Conservation (phyloP, 1,140 invertebrate genomes). For the Musca vetustissima region DNA sequence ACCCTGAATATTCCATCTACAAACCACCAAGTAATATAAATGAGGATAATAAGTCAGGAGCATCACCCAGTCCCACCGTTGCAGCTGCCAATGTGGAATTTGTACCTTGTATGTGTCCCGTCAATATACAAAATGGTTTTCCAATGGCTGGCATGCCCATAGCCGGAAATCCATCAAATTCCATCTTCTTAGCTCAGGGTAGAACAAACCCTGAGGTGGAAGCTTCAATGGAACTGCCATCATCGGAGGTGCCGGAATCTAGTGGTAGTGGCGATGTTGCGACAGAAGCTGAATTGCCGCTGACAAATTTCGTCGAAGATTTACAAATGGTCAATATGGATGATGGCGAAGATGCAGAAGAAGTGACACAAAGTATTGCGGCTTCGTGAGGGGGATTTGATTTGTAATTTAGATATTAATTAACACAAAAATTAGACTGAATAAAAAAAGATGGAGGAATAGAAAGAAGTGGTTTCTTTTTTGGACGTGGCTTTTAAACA, state of each 20-base stretch:
- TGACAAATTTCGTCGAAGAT: not conserved
- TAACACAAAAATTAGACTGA: conserved; percentile 18
- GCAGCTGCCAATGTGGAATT: conserved; percentile 38
- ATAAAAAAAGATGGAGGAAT: conserved; percentile 5
- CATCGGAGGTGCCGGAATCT: no score
- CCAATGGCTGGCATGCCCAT: not conserved
- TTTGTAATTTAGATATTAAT: conserved; percentile 14
- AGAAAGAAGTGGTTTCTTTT: not conserved
- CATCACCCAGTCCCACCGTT: not conserved
- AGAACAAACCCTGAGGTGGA: not conserved
- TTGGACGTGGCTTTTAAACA: no score
- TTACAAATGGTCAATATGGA: not conserved
- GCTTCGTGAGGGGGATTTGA: not conserved
- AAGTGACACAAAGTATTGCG: not conserved
- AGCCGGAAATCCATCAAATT: not conserved
- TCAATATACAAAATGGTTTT: conserved; percentile 34
- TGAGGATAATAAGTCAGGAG: not conserved
- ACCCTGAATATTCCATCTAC: conserved; percentile 51
- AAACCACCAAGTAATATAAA: conserved; percentile 28
- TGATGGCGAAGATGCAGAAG: not conserved
- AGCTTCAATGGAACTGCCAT: not conserved
- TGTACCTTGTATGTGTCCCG: conserved; percentile 52
- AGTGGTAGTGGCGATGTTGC: no score
- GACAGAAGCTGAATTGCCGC: no score
- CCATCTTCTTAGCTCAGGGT: conserved; percentile 8